These are phyloP conservation scores for Sebastes iracundus DNA, from an alignment of 2,797 vertebrate genomes.

Conservation along the genomic window DNA sequence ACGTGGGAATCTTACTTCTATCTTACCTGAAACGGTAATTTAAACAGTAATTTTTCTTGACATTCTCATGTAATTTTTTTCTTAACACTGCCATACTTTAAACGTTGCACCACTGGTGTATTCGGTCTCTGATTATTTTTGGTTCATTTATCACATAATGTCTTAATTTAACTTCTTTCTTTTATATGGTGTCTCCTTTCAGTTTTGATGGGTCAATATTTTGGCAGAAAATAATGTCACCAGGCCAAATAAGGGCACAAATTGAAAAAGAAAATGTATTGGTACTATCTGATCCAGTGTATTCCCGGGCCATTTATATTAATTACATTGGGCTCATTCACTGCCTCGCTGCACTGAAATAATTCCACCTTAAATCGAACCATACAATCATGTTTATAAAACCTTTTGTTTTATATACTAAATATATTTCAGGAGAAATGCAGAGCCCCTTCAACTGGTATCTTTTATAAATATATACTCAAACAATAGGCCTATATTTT, in stretches of 20 bases:
- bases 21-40: constrained; percentile 62
- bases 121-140: constrained; percentile 14
- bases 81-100: constrained; percentile 48
- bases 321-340: constrained; percentile 65
- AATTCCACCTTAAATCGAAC: constrained; percentile 53
- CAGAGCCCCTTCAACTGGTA: constrained; percentile 46
- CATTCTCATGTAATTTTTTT: constrained; percentile 58
- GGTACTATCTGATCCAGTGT: constrained; percentile 36
- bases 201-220: constrained; percentile 40
- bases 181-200: constrained; percentile 25
- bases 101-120: constrained; percentile 37
- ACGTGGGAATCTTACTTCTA: constrained; percentile 61
- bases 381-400: constrained; percentile 62
- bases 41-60: constrained; percentile 55
- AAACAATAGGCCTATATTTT: constrained; percentile 48
- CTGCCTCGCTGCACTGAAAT: constrained; percentile 60
- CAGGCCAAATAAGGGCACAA: constrained; percentile 42
- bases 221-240: constrained; percentile 56
- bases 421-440: constrained; percentile 42
- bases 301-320: constrained; percentile 48
- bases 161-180: constrained; percentile 25
- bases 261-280: constrained; percentile 14
- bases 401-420: constrained; percentile 41
- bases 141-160: constrained; percentile 20
- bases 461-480: constrained; percentile 46